These are phyloP conservation scores for Yponomeuta plumbellus DNA, from an alignment of 2,888 invertebrate genomes.

Conservation along the genomic window DNA sequence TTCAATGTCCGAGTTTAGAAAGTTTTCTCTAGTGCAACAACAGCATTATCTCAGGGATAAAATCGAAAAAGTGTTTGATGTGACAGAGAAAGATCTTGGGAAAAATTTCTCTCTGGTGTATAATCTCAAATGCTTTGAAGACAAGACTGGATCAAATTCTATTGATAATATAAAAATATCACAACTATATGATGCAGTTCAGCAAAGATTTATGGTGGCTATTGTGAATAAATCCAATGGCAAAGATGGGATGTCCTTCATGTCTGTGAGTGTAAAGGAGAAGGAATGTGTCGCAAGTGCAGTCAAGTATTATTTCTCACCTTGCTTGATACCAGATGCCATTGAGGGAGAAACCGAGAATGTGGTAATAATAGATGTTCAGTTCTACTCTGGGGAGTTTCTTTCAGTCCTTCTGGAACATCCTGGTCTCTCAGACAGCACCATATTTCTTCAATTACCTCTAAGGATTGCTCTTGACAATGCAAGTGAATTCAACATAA, in stretches of 20 bases:
- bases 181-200: conserved; percentile 64
- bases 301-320: conserved; percentile 73
- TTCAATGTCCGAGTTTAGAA: conserved; percentile 83
- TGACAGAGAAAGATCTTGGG: conserved; percentile 79
- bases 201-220: conserved; percentile 70
- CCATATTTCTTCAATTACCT: conserved; percentile 69
- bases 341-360: conserved; percentile 37
- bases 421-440: conserved; percentile 52
- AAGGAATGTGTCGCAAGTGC: conserved; percentile 59
- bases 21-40: conserved; percentile 88
- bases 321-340: conserved; percentile 50
- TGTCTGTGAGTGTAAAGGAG: conserved; percentile 66
- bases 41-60: conserved; percentile 81
- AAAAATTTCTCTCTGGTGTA: conserved; percentile 77
- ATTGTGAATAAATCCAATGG: conserved; percentile 58
- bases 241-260: conserved; percentile 65
- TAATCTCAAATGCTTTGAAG: conserved; percentile 69
- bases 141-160: conserved; percentile 36
- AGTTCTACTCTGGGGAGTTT: conserved; percentile 84
- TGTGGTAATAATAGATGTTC: conserved; percentile 79
- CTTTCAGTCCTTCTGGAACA: conserved; percentile 83
- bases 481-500: conserved; percentile 53
- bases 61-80: conserved; percentile 81
- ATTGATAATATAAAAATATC: conserved; percentile 55
- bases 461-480: conserved; percentile 64